A percentile compares a stretch with the other conserved stretches of the same genome.
These are phyloP conservation scores for Xenopus borealis DNA, from an alignment of 2,113 vertebrate genomes.

Conservation along the genomic window DNA sequence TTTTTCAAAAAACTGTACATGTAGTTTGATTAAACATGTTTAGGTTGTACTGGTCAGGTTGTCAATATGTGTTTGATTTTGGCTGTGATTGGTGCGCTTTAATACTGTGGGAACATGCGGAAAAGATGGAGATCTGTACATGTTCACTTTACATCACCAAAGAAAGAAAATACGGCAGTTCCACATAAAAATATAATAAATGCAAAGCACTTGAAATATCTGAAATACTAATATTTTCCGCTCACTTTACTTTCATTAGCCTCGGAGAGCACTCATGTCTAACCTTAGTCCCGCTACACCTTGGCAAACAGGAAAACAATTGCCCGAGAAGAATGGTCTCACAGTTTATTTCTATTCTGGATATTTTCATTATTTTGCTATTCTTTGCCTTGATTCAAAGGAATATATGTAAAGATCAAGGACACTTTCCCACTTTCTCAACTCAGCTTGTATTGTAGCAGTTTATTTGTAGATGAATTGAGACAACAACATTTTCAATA, in stretches of 20 bases:
- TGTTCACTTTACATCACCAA: too few relatives aligned
- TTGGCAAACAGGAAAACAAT: not conserved
- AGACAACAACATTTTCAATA: not conserved
- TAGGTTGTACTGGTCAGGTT: too few relatives aligned
- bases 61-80: too few relatives aligned
- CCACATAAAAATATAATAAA: not conserved
- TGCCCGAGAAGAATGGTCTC: not conserved
- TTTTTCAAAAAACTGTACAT: too few relatives aligned
- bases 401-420: constrained; percentile 15
- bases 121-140: too few relatives aligned
- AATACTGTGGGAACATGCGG: too few relatives aligned
- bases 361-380: constrained; percentile 3
- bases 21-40: too few relatives aligned
- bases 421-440: constrained; percentile 7
- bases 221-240: not conserved
- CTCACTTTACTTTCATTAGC: not conserved
- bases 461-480: not conserved
- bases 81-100: too few relatives aligned
- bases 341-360: not conserved
- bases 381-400: not conserved
- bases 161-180: too few relatives aligned
- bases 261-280: not conserved
- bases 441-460: not conserved
- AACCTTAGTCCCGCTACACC: not conserved
- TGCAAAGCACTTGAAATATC: constrained; percentile 13